phyloP scores from a whole-genome alignment of 2,797 vertebrate genomes.

The Onychomys arenicola region DNA sequence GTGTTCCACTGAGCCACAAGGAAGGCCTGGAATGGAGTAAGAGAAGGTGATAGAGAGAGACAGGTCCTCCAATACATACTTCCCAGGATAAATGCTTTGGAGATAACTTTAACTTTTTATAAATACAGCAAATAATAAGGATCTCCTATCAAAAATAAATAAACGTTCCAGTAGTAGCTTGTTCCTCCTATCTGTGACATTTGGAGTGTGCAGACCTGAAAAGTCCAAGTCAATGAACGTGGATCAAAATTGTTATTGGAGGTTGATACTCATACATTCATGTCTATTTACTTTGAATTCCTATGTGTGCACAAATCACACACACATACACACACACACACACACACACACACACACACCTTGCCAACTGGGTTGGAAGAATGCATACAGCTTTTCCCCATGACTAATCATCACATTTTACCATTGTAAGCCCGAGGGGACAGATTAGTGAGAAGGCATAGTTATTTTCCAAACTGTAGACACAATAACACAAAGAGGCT shows the following conservation, averaged over 20 bases:
- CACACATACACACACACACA: background rate
- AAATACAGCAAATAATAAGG: background rate
- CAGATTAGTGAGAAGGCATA: constrained; percentile 35
- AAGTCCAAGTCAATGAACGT: constrained; percentile 13
- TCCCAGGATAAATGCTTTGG: background rate
- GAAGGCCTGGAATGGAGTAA: background rate
- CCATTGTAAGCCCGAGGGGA: constrained; percentile 40
- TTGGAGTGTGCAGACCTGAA: background rate
- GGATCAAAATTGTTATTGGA: constrained; percentile 10
- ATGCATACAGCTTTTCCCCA: constrained; percentile 13
- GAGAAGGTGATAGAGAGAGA: background rate
- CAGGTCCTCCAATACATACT: background rate
- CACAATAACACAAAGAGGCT: constrained; percentile 55
- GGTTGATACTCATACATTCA: background rate
- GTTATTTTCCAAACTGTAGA: constrained; percentile 65
- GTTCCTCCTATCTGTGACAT: background rate
- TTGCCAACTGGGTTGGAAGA: constrained; percentile 36
- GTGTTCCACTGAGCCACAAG: background rate
- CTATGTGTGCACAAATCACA: background rate
- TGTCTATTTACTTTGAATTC: constrained; percentile 52
- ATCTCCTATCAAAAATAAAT: background rate
- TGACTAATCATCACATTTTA: constrained; percentile 70
- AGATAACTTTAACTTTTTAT: constrained; percentile 33
- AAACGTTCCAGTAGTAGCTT: background rate
- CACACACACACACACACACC: background rate